Evolutionary conservation across 2,113 vertebrate species (phyloP).

Genomic region (Dromaius novaehollandiae): DNA sequence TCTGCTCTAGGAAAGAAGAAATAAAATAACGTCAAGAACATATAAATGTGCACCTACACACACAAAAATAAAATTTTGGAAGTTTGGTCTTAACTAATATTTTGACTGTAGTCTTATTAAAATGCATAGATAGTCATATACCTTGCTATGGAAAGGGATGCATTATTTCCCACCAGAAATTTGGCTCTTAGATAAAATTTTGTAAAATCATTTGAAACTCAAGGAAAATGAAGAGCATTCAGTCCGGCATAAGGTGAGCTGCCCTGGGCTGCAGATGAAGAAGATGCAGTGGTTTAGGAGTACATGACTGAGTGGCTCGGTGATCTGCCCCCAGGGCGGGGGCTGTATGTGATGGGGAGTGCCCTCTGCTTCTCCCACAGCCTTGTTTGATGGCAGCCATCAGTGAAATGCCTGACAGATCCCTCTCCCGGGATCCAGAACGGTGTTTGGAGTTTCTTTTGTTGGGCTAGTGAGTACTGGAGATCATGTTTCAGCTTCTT

Average conservation of each 20-base stretch:
- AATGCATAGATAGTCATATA: neutral
- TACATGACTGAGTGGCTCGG: no score
- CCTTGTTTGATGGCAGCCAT: neutral
- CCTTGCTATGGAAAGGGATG: neutral
- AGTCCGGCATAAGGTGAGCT: neutral
- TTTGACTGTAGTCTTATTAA: neutral
- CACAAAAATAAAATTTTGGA: neutral
- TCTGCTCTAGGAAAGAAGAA: neutral
- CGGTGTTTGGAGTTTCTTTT: neutral
- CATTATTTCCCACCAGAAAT: neutral
- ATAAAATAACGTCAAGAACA: neutral
- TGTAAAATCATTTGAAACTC: neutral
- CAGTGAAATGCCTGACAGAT: neutral
- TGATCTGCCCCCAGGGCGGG: neutral
- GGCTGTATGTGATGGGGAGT: no score
- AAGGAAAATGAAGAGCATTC: neutral
- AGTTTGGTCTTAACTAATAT: neutral
- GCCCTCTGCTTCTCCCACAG: neutral
- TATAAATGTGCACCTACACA: neutral
- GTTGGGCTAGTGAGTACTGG: neutral
- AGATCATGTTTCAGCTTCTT: neutral
- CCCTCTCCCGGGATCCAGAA: neutral
- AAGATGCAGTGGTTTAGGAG: neutral
- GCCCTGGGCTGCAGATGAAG: neutral
- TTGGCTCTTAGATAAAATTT: neutral